Base-by-base conservation (phyloP, 2,797 vertebrate species). In the Gallirallus australis region DNA sequence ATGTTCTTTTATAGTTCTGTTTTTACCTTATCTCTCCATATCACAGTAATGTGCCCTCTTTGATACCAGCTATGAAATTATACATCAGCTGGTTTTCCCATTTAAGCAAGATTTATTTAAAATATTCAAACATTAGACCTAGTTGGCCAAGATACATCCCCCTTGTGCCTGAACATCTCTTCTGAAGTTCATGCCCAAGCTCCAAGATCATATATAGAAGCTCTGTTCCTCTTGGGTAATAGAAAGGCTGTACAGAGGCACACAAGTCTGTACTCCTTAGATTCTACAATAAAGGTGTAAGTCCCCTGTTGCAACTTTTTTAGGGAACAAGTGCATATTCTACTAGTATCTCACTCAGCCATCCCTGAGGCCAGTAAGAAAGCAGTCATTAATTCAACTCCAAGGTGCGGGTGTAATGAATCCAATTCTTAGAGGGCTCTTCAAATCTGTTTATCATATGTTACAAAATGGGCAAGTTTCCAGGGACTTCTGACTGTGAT, bases 71-170 rank as follows among this genome's bases (percentile, higher is more conserved):
- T 33, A 59, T 82, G 85, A 96, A 96, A 92, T 31, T 82, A 23
- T 53, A 47, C 17, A 66, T 33, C 45, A 81, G 64, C 23, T 59
- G 37, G 40, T 92, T 94, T 93, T 85, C 73, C 64, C 20, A 37
- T 69, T 82, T 77, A 95, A 95, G 69, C 13, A 86, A 57, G 48
- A 65, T 90, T 61, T 89, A 71, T 82, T 93, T 94, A 96, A 87
- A 48, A 52, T 86, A 78, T 65, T 89, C 25, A 82, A 39, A 50
- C 16, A 57, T 40, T 60, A 65, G 27, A 70, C 25, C 15, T 75
- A 42, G 31, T 8, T 63, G 30, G 4, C 31, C 27, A 63, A 73
- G 42, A n/a, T 11, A 35, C 21, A 64, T 24, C 10, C 7, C 5
- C 28, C 25, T 83, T 81, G 82, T 15, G 52, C 15, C 16, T 45